phyloP scores from a whole-genome alignment of 37 sponge, comb jelly and placozoan genomes.

The Axinella damicornis region DNA sequence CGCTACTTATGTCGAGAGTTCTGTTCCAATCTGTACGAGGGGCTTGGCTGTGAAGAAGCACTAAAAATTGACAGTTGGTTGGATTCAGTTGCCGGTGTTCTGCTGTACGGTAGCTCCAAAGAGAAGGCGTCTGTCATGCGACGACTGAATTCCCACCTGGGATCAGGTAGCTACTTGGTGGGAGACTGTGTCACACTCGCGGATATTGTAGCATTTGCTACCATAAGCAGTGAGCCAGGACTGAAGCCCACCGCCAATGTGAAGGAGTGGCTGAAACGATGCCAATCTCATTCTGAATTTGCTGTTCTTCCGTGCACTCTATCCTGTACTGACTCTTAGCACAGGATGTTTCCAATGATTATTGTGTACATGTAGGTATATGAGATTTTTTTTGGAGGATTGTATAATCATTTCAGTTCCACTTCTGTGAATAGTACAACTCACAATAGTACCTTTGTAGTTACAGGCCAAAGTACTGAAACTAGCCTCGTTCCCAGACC shows the following conservation, averaged over 20 bases:
- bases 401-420: too few species aligned
- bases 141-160: slow-evolving; percentile 71
- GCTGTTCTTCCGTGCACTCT: slow-evolving; percentile 1
- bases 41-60: not conserved
- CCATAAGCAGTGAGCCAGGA: slow-evolving; percentile 32
- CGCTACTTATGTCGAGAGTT: slow-evolving; percentile 76
- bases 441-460: too few species aligned
- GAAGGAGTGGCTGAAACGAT: slow-evolving; percentile 51
- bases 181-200: slow-evolving; percentile 61
- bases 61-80: slow-evolving; percentile 75
- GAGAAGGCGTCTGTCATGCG: slow-evolving; percentile 65
- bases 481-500: too few species aligned
- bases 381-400: too few species aligned
- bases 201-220: slow-evolving; percentile 69
- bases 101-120: slow-evolving; percentile 55
- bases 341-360: not conserved
- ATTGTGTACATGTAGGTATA: too few species aligned
- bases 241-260: slow-evolving; percentile 63
- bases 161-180: slow-evolving; percentile 43
- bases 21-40: slow-evolving; percentile 73
- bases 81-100: slow-evolving; percentile 38
- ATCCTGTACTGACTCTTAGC: not conserved
- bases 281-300: not conserved
- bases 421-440: too few species aligned
- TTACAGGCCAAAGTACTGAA: too few species aligned